Conservation (phyloP, 2,113 vertebrate species). For the Xenopus borealis region DNA sequence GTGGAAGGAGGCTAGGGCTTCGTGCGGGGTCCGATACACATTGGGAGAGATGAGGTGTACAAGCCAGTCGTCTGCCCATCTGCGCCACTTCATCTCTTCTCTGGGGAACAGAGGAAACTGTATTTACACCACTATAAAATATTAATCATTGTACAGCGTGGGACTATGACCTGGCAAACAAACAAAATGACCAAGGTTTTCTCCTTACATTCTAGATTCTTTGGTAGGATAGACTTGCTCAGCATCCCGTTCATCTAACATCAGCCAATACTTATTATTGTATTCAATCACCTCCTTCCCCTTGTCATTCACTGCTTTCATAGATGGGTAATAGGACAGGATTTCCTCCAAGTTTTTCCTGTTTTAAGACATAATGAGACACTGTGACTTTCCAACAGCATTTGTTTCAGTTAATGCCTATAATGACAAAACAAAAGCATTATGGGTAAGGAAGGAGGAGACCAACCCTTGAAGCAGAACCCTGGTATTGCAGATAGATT, state of each 20-base stretch:
- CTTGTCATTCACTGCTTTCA: conserved; percentile 75
- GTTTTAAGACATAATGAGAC: conserved; percentile 50
- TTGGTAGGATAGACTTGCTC: conserved; percentile 71
- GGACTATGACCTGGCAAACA: too few species aligned
- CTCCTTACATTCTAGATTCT: conserved; percentile 75
- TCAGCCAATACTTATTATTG: conserved; percentile 95
- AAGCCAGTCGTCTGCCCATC: conserved; percentile 92
- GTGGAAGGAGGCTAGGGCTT: conserved; percentile 90
- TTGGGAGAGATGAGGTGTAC: conserved; percentile 97
- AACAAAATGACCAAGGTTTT: not conserved
- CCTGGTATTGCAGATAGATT: too few species aligned
- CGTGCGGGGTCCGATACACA: conserved; percentile 83
- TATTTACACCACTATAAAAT: not conserved
- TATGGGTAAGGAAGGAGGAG: too few species aligned
- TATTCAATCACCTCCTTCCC: conserved; percentile 87
- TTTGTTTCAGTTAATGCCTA: too few species aligned
- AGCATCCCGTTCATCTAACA: conserved; percentile 78
- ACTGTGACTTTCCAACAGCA: too few species aligned
- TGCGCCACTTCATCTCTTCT: conserved; percentile 95
- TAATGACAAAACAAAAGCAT: too few species aligned
- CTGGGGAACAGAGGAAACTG: conserved; percentile 54
- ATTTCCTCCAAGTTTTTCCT: conserved; percentile 79
- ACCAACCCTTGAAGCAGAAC: too few species aligned
- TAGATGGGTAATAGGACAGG: conserved; percentile 78
- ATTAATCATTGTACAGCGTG: too few species aligned